A percentile compares a stretch with the other conserved stretches of the same genome.
phyloP scores from a whole-genome alignment of 1,140 invertebrate genomes.

The Drosophila murphyi region DNA sequence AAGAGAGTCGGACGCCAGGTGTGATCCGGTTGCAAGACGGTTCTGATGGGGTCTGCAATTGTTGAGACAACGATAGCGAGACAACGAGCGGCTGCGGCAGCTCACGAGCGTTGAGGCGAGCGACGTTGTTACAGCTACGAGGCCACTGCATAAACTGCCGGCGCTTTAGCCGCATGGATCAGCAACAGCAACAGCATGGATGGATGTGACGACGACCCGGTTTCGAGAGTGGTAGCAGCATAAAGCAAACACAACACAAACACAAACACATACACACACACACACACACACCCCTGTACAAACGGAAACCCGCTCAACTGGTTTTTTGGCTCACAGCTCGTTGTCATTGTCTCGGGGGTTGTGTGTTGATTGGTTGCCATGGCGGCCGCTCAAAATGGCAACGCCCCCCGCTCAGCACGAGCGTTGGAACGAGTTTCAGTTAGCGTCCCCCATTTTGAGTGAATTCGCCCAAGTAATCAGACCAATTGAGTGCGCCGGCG shows the following conservation, averaged over 20 bases:
- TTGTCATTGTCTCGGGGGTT: slow-evolving; percentile 42
- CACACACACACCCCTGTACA: slow-evolving; percentile 22
- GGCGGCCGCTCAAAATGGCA: slow-evolving; percentile 38
- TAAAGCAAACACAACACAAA: slow-evolving; percentile 45
- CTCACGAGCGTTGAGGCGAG: slow-evolving; percentile 48
- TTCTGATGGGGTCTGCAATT: neutral
- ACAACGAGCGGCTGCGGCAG: slow-evolving; percentile 15
- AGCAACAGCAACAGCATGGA: slow-evolving; percentile 49
- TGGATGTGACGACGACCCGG: slow-evolving; percentile 49
- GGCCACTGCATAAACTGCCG: slow-evolving; percentile 77
- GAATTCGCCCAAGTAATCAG: slow-evolving; percentile 14
- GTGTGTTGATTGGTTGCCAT: slow-evolving; percentile 74
- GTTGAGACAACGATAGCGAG: slow-evolving; percentile 16
- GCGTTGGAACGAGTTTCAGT: slow-evolving; percentile 54
- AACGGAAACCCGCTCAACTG: slow-evolving; percentile 73
- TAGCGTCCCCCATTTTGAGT: slow-evolving; percentile 74
- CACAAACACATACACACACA: slow-evolving; percentile 25
- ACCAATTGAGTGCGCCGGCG: slow-evolving; percentile 80
- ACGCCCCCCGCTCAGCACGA: slow-evolving; percentile 55
- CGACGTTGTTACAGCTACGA: slow-evolving; percentile 80
- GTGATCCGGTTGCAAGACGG: slow-evolving; percentile 22
- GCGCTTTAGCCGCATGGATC: slow-evolving; percentile 60
- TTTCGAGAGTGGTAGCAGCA: slow-evolving; percentile 43
- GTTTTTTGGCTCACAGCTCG: slow-evolving; percentile 58
- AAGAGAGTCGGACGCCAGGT: slow-evolving; percentile 21